These are phyloP conservation scores for Myotis vivesi DNA, from an alignment of 2,797 vertebrate species.

Conservation along the genomic window DNA sequence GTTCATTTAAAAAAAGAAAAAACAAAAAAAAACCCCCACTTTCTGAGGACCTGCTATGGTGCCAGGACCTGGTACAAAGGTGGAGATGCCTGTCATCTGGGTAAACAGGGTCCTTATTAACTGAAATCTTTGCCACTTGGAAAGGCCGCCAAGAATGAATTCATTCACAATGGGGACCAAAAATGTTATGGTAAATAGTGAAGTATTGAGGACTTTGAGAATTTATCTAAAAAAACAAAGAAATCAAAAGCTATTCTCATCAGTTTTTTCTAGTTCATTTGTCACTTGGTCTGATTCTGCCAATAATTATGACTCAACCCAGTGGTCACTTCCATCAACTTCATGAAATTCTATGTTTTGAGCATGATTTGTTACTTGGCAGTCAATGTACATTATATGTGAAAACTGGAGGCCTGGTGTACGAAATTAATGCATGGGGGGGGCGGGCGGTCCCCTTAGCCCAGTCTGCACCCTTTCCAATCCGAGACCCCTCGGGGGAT, in stretches of 20 bases:
- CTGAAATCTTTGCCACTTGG: background rate
- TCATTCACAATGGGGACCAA: background rate
- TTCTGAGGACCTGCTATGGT: rapidly evolving
- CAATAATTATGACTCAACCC: background rate
- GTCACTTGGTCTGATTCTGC: background rate
- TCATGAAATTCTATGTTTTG: background rate
- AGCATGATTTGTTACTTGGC: background rate
- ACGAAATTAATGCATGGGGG: too few relatives aligned
- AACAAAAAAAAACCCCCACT: background rate
- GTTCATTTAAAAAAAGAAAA: background rate
- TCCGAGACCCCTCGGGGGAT: too few relatives aligned
- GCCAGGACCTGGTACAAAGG: background rate
- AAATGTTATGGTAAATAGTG: background rate
- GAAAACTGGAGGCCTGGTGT: background rate
- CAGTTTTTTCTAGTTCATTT: background rate
- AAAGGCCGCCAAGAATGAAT: background rate
- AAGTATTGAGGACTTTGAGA: background rate
- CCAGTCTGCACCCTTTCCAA: too few relatives aligned
- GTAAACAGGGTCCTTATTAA: background rate
- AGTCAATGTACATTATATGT: background rate
- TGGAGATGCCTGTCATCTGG: too few relatives aligned
- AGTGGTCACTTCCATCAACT: too few relatives aligned
- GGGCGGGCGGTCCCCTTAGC: too few relatives aligned
- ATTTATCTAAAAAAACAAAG: background rate
- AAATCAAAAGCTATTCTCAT: background rate